Evolutionary conservation across 2,797 vertebrate species (phyloP), one percentile per base, ranked within the genome.

Genomic region (Paedocypris micromegethes): DNA sequence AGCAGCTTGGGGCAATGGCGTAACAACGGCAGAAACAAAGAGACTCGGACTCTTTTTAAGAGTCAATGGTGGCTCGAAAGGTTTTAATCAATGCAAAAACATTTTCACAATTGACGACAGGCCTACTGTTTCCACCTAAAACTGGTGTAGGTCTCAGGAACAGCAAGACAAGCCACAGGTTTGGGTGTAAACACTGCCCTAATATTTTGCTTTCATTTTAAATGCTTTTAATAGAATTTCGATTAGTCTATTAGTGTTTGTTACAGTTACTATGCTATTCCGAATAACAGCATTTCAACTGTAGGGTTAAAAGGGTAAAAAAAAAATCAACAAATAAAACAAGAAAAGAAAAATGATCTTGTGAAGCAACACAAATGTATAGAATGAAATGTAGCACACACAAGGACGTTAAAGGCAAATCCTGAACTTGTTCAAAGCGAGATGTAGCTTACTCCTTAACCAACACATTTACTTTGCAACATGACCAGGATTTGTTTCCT

Each of bases 101-200:
- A 5, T 70, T 43, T 63, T 56, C 53, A 39, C 5, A 57, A 38
- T 55, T 38, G 59, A 40, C 41, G 6, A 57, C 41, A 45, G 46
- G 50, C 55, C 61, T 70, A 49, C 47, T 64, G 68, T 78, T 83
- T 83, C 72, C 71, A 75, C 69, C 77, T 81, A 84, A 69, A 87
- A 85, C 92, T 94, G 91, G 92, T 93, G 91, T 90, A 90, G 90
- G 90, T 90, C 84, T 90, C 88, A 86, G 93, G 88, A 95, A 93
- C 93, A 98, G 93, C 93, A 97, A 93, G 93, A 96, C 91, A 88
- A 90, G 85, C 91, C 90, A 90, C 81, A 91, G 89, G 82, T 91
- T 89, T 80, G 41, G 43, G 58, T 77, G 58, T 43, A 70, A 60
- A 66, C 68, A 79, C 78, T 80, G 53, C 50, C 47, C 56, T 66